Base-by-base conservation (phyloP, 2,888 invertebrate genomes). In the Spicauda simplicius region DNA sequence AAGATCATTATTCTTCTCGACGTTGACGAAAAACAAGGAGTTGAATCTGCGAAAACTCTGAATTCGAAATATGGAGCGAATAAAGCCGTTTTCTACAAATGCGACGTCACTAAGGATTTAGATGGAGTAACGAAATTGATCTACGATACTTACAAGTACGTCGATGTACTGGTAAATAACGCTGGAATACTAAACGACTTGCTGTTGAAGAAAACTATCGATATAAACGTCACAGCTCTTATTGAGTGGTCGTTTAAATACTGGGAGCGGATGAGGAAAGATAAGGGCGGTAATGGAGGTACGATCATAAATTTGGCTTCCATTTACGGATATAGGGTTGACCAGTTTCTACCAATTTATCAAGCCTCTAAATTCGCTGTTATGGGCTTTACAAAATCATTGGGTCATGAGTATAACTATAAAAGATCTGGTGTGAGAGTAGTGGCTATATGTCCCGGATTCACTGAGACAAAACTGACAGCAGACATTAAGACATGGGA, bases 241-340 rank as follows among this genome's bases (percentile, higher is more conserved):
- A 76, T 84, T 4, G 81, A 83, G 53, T 88, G 94, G 74, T 91
- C 91, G 0, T 73, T 94, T n/a, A 86, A 95, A 48, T 95, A 93
- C 57, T 88, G 94, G 78, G 88, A 95, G 65, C 90, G 94, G 76
- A 94, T 95, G 94, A 88, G 94, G n/a, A 91, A 83, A 55, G 90
- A 94, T 69, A 91, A 88, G 64, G 91, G 93, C 0, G 94, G 94
- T 0, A 82, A 85, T 48, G 96, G 96, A 11, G 96, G 96, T 0
- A 92, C 94, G 0, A 93, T 96, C 57, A 88, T 96, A n/a, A 96
- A 96, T 78, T 86, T 95, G 20, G 91, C 95, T 0, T 95, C 96
- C 0, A 93, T 94, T 20, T 91, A 94, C 69, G 95, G 95, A 0
- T 87, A 93, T 55, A 85, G 88, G 73, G 82, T 93, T 0, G 85